Evolutionary conservation across 2,888 invertebrate species (phyloP), one percentile per base, ranked within the genome.

Genomic region (Eucera pruinosa): DNA sequence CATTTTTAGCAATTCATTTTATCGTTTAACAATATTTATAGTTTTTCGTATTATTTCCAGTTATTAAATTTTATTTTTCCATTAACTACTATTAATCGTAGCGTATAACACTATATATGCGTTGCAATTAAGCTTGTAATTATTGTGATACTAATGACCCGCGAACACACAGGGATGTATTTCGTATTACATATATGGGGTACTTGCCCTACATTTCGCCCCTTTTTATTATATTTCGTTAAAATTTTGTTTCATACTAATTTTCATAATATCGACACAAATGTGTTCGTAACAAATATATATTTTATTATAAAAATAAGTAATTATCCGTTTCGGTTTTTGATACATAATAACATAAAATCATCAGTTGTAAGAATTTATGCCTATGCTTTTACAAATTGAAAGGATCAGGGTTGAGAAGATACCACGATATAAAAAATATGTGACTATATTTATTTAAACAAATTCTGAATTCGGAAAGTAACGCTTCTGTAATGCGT

Each of bases 101-200:
- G n/a, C n/a, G 6, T 11, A 23, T 6, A 27, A 52, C n/a, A 20
- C 27, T 41, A 23, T 23, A 15, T 66, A 25, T 27, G 20, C 30
- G 33, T 61, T 11, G 39, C 55, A 64, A 65, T 60, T 72, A 64
- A 47, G 69, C 54, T 20, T 41, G 48, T 50, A 79, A 79, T 72
- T 66, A 60, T 67, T 55, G 18, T n/a, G 30, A 50, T 68, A 69
- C 60, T 79, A 79, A 79, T 79, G 79, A 79, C 79, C 73, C 50
- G 41, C 52, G 57, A 64, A 64, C 25, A 33, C 15, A 41, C 79
- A 79, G 79, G 79, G 43, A 11, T 66, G 79, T 79, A 60, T 20
- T 39, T 66, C n/a, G 20, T 27, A 20, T 45, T n/a, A 6, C 3
- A 62, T 64, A n/a, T 3, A 41, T 20, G 33, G 58, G 58, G 48